These are phyloP conservation scores for Dromococcyx pavoninus DNA, from an alignment of 2,797 vertebrate genomes.

Conservation along the genomic window DNA sequence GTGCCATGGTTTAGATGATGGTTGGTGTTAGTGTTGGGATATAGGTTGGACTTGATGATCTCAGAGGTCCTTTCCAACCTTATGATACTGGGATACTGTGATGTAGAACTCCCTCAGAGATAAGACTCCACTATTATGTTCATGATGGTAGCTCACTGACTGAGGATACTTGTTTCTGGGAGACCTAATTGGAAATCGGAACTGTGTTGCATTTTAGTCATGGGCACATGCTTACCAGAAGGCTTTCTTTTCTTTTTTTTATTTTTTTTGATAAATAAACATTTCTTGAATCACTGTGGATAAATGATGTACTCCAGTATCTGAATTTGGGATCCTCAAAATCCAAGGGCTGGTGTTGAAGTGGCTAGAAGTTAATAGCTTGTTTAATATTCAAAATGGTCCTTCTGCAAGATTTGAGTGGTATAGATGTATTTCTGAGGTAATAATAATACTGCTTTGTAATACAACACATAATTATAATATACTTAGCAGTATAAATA, in stretches of 20 bases:
- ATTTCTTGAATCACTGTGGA: not conserved
- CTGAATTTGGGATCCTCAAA: not conserved
- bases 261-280: not conserved
- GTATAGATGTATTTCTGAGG: not conserved
- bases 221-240: rapidly evolving
- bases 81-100: no score
- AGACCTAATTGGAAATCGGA: not conserved
- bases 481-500: not conserved
- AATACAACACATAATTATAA: not conserved
- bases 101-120: not conserved
- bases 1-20: no score
- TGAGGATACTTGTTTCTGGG: not conserved
- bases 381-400: not conserved
- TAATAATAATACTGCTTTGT: not conserved
- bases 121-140: not conserved
- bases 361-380: not conserved
- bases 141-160: not conserved
- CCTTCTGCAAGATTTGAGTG: not conserved
- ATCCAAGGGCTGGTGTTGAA: not conserved
- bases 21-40: no score
- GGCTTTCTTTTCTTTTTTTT: rapidly evolving
- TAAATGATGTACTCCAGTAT: not conserved
- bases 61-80: no score
- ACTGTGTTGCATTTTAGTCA: not conserved
- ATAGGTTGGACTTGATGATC: no score